A percentile compares a stretch with the other conserved stretches of the same genome.
Evolutionary conservation across 2,888 invertebrate genomes (phyloP).

Genomic region (Platerodrilus igneus): DNA sequence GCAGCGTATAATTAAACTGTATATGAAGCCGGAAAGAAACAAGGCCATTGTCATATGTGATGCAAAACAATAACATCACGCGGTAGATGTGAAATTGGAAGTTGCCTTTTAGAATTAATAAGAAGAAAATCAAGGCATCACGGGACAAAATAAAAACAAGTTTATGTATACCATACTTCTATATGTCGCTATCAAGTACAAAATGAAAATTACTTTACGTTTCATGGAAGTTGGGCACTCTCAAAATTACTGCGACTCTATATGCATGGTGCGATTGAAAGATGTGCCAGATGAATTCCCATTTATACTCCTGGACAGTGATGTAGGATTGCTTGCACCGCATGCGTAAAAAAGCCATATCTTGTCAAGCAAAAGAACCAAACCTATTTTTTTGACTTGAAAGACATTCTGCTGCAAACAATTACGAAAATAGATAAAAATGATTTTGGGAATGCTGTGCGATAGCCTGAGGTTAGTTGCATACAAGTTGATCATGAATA

Average conservation of each 20-base stretch:
- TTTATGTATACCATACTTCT: constrained; percentile 1
- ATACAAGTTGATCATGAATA: constrained; percentile 3
- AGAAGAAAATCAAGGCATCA: too few relatives aligned
- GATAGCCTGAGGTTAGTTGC: background rate
- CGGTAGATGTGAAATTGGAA: too few relatives aligned
- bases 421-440: constrained; percentile 2
- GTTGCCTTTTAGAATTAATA: too few relatives aligned
- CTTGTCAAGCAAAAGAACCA: constrained; percentile 1
- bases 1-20: constrained; percentile 1
- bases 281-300: constrained; percentile 3
- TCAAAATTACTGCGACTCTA: constrained; percentile 3
- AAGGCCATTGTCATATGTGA: too few relatives aligned
- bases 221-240: background rate
- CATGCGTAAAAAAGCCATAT: constrained; percentile 3
- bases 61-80: too few relatives aligned
- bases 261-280: constrained; percentile 3
- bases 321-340: background rate
- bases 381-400: constrained; percentile 1
- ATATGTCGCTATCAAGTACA: background rate
- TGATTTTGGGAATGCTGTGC: background rate
- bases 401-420: background rate
- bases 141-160: constrained; percentile 1
- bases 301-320: constrained; percentile 5
- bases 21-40: too few relatives aligned
- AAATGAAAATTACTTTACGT: background rate